phyloP scores from a whole-genome alignment of 2,888 invertebrate species.

The Nephrotoma guestfalica region DNA sequence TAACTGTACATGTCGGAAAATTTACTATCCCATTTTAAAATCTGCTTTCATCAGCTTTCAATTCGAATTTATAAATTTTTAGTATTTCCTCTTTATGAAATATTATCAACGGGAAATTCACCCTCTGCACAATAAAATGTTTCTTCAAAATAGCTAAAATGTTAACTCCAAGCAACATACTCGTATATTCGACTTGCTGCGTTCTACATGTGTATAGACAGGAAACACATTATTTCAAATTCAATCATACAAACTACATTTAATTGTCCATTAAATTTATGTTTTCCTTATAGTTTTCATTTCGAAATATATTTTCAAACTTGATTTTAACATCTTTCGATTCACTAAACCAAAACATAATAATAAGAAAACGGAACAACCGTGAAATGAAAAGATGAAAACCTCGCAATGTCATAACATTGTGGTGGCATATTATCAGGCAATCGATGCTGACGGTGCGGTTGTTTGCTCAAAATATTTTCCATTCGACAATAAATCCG shows the following conservation, averaged over 20 bases:
- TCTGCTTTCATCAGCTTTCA: no score
- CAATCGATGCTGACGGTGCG: neutral
- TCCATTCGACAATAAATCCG: neutral
- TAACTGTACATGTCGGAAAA: no score
- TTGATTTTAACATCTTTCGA: neutral
- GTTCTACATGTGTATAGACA: neutral
- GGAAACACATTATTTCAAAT: neutral
- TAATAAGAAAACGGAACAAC: neutral
- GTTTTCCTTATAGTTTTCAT: neutral
- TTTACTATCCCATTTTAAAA: no score
- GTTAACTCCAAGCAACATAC: no score
- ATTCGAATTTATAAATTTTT: no score
- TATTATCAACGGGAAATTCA: no score
- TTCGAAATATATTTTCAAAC: neutral
- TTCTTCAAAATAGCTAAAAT: no score
- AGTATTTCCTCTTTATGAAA: no score
- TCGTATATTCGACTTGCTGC: no score
- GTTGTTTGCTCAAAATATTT: neutral
- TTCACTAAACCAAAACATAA: neutral
- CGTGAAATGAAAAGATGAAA: neutral
- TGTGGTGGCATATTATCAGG: neutral
- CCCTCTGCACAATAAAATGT: no score
- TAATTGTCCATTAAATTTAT: neutral
- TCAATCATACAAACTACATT: neutral
- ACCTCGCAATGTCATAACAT: neutral